Percentiles rank a stretch among this genome's conserved stretches.
Evolutionary conservation across 1,140 invertebrate species (phyloP).

Genomic region (Chironomus tepperi): DNA sequence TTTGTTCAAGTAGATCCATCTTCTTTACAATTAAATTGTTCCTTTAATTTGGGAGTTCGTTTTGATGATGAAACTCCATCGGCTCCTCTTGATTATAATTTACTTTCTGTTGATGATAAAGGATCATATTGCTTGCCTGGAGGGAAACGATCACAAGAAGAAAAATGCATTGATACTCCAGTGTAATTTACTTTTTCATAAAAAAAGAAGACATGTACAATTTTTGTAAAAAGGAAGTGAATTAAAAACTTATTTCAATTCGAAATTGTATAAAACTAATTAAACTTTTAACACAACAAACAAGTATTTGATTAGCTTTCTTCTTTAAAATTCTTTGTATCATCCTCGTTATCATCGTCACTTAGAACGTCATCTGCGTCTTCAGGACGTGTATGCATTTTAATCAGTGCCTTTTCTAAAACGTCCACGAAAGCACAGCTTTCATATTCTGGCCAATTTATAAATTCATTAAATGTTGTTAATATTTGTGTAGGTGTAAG

Average conservation of each 20-base stretch:
- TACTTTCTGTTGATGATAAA: background rate
- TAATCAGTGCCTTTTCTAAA: slow-evolving; percentile 42
- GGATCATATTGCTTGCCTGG: slow-evolving; percentile 7
- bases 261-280: background rate
- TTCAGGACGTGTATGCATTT: slow-evolving; percentile 31
- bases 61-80: slow-evolving; percentile 28
- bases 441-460: slow-evolving; percentile 49
- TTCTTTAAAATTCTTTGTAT: background rate
- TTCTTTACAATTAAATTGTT: slow-evolving; percentile 42
- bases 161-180: slow-evolving; percentile 25
- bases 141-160: slow-evolving; percentile 26
- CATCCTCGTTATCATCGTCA: background rate
- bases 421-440: slow-evolving; percentile 47
- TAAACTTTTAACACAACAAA: too few relatives aligned
- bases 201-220: too few relatives aligned
- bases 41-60: slow-evolving; percentile 32
- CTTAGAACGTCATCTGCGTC: background rate
- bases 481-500: slow-evolving; percentile 46
- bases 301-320: too few relatives aligned
- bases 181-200: too few relatives aligned
- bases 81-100: background rate
- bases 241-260: background rate
- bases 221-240: background rate
- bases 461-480: slow-evolving; percentile 45
- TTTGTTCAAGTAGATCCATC: slow-evolving; percentile 43